Percentiles rank a stretch among this genome's conserved stretches.
These are phyloP conservation scores for Cossypha caffra DNA, from an alignment of 2,797 vertebrate genomes.

Conservation along the genomic window DNA sequence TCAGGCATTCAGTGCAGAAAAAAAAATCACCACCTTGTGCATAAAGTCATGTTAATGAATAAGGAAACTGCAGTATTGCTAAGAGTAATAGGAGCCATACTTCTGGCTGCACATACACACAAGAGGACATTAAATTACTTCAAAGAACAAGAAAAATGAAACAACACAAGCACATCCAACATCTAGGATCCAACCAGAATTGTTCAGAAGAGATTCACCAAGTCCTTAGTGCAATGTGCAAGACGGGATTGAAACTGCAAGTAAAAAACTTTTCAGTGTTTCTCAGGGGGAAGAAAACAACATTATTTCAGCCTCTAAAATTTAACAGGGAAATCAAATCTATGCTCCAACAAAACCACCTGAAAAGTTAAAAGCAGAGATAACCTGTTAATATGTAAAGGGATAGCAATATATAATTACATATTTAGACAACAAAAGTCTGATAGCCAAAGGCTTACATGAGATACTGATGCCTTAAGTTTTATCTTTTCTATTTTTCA, in stretches of 20 bases:
- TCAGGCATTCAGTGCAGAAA: not conserved
- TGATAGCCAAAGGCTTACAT: conserved; percentile 31
- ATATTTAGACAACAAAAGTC: not conserved
- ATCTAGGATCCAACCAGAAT: not conserved
- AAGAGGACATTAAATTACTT: not conserved
- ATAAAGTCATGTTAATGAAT: not conserved
- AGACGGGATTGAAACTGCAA: not conserved
- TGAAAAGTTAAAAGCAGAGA: conserved; percentile 1
- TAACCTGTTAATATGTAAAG: conserved; percentile 18
- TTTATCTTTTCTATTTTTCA: too few relatives aligned
- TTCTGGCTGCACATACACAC: not conserved
- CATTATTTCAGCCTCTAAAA: not conserved
- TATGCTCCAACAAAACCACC: not conserved
- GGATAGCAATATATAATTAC: not conserved
- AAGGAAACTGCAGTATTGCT: not conserved
- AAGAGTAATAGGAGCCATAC: not conserved
- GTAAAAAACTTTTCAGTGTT: not conserved
- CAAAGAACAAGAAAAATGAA: not conserved
- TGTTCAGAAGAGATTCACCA: not conserved
- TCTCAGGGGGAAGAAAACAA: not conserved
- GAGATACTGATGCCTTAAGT: not conserved
- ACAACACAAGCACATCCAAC: not conserved
- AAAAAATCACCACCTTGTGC: not conserved
- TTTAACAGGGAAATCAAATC: not conserved
- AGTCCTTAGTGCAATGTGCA: not conserved